Conservation (phyloP, 1,140 invertebrate genomes). For the Saccostrea echinata region DNA sequence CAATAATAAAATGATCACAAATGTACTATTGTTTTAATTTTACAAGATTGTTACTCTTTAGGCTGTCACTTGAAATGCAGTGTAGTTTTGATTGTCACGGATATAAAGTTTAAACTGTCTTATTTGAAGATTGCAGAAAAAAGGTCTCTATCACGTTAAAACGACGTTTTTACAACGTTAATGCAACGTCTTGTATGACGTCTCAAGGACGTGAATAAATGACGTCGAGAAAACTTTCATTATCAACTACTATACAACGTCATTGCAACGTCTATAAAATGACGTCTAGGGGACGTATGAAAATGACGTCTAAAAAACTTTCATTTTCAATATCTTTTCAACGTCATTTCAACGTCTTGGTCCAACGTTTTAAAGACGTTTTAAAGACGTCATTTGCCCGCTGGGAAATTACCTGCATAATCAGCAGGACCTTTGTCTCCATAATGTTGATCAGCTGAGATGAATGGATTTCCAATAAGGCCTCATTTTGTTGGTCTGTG, state of each 20-base stretch:
- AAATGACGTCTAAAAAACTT: slow-evolving; percentile 1
- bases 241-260: background rate
- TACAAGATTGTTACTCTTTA: background rate
- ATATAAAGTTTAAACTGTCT: background rate
- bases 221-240: background rate
- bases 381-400: background rate
- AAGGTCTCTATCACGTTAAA: background rate
- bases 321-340: background rate
- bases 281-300: background rate
- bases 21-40: background rate
- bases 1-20: background rate
- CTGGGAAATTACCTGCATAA: too few relatives aligned
- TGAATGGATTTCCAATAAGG: slow-evolving; percentile 21
- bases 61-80: background rate
- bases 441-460: background rate
- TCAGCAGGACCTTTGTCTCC: background rate
- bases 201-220: slow-evolving; percentile 1
- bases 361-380: background rate
- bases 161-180: background rate
- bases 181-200: background rate
- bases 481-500: background rate
- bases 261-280: background rate
- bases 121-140: background rate
- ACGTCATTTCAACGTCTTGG: background rate
- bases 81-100: background rate